Evolutionary conservation across 2,888 invertebrate genomes (phyloP), one percentile per base, ranked within the genome.

Genomic region (Drosophila neotestacea): DNA sequence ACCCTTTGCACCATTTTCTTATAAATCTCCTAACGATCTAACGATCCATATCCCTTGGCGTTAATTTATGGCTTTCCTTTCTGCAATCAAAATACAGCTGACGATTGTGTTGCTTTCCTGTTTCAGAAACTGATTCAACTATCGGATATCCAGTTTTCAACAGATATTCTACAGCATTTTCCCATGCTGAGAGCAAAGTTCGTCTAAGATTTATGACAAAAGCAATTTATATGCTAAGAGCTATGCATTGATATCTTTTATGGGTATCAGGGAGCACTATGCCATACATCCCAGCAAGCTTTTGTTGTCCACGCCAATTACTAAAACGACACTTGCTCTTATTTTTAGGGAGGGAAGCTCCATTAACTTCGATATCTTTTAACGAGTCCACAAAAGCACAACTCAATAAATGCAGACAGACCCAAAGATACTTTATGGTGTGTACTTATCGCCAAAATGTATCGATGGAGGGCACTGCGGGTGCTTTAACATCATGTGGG

Each of bases 381-480:
- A 84, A 86, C 76, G 77, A 82, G 71, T 61, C 70, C 65, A 82
- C 85, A 85, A 85, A 85, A 85, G 71, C 78, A 70, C 79, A 78
- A 67, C 70, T 69, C 73, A 77, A 74, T 28, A 72, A 79, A 73
- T 73, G 74, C 56, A 69, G 27, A 64, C 56, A 69, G 34, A 64
- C 61, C 48, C 66, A 80, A 73, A 75, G 80, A 82, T 79, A 82
- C 77, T 85, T 87, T 81, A 85, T 85, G 76, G 56, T 66, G 62
- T 28, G 55, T 70, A 79, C 80, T 78, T 82, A 85, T 77, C 79
- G 79, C 67, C 77, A 66, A 70, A 68, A 64, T 70, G 61, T 65
- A 70, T 73, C 70, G 62, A 13, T 54, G 22, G 58, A 47, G 77
- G 52, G 66, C 38, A 58, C 58, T 77, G 77, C 64, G 59, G 73